A percentile compares a stretch with the other conserved stretches of the same genome.
Conservation (phyloP, 64 coral and sea anemone species). For the Orbicella faveolata region DNA sequence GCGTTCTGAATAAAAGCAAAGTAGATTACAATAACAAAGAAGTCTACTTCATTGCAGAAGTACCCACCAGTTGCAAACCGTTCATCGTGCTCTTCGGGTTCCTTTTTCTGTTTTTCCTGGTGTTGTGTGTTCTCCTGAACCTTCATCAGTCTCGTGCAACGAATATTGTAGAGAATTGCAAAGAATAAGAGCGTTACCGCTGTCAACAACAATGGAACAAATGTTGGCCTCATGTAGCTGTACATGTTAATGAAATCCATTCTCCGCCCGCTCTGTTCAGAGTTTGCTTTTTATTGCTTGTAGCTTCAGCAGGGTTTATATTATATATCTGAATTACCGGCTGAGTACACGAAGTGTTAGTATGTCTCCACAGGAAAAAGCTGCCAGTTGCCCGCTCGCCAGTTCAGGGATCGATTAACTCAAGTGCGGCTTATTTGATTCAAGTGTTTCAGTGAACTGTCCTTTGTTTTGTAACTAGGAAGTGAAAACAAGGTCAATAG, state of each 20-base stretch:
- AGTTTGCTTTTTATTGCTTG: no score
- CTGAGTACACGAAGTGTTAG: no score
- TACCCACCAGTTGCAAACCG: constrained; percentile 33
- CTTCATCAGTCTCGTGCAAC: not conserved
- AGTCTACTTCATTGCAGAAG: no score
- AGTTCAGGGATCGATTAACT: not conserved
- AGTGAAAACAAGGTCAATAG: not conserved
- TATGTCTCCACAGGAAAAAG: no score
- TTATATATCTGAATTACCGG: no score
- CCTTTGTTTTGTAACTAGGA: not conserved
- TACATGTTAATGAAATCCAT: not conserved
- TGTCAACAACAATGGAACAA: not conserved
- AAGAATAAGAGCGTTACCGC: not conserved
- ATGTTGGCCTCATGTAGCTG: not conserved
- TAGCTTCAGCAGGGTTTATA: no score
- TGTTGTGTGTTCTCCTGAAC: not conserved
- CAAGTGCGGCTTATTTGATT: not conserved
- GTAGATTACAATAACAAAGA: no score
- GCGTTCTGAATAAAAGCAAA: no score
- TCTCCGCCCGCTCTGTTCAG: no score
- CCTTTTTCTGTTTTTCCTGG: not conserved
- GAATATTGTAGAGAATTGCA: constrained; percentile 23
- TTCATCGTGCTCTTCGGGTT: constrained; percentile 32
- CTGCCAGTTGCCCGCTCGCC: no score
- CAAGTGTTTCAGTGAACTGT: not conserved